Evolutionary conservation across 2,113 vertebrate genomes (phyloP).

Genomic region (Phaetusa simplex): DNA sequence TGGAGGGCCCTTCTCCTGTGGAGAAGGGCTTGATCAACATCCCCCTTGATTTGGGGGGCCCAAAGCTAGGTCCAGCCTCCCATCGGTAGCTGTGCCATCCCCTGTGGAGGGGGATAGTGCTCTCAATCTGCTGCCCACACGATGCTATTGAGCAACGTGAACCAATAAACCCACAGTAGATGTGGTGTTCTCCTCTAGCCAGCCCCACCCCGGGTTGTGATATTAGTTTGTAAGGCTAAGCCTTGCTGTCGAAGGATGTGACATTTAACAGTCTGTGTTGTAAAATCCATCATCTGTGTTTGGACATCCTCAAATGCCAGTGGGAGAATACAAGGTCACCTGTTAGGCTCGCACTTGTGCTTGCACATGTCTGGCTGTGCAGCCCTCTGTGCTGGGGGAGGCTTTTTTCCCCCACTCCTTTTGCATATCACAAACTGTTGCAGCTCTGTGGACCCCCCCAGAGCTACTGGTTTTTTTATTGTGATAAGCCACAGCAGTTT

Average conservation of each 20-base stretch:
- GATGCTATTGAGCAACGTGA: neutral
- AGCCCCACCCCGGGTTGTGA: neutral
- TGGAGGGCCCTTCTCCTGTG: neutral
- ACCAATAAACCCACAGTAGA: neutral
- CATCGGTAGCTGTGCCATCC: neutral
- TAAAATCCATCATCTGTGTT: slow-evolving; percentile 41
- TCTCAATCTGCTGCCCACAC: rapidly evolving
- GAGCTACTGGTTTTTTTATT: neutral
- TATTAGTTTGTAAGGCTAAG: neutral
- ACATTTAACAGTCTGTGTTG: slow-evolving; percentile 4
- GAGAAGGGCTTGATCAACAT: neutral
- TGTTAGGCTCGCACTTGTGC: neutral
- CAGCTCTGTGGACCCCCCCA: neutral
- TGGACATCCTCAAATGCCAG: slow-evolving; percentile 31
- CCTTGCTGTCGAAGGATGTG: slow-evolving; percentile 11
- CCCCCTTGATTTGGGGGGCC: neutral
- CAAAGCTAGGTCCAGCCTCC: neutral
- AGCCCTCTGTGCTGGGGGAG: neutral
- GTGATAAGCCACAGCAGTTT: slow-evolving; percentile 26
- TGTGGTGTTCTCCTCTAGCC: neutral
- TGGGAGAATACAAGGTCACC: neutral
- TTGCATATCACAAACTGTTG: neutral
- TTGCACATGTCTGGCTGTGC: neutral
- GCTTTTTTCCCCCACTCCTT: neutral
- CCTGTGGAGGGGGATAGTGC: rapidly evolving